Percentiles rank a stretch among this genome's conserved stretches.
phyloP scores from a whole-genome alignment of 2,888 invertebrate species.

The Andrena praecox region DNA sequence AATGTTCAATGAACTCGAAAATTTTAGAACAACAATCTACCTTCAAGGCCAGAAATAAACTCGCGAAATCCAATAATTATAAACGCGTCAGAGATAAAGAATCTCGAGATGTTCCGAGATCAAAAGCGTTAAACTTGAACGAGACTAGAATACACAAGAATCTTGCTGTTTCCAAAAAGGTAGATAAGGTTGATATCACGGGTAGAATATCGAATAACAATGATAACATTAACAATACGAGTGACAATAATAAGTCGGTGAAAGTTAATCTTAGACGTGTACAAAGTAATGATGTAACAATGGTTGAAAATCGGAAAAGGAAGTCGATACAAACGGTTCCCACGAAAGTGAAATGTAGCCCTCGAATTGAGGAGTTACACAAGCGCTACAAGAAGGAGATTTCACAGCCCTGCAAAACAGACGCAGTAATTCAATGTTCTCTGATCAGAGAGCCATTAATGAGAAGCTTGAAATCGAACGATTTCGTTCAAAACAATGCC shows the following conservation, averaged over 20 bases:
- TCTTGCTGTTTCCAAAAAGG: slow-evolving; percentile 13
- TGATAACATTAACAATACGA: not conserved
- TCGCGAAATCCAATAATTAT: slow-evolving; percentile 39
- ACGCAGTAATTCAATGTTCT: slow-evolving; percentile 77
- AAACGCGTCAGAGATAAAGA: slow-evolving; percentile 36
- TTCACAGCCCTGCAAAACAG: slow-evolving; percentile 53
- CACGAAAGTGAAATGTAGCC: slow-evolving; percentile 3
- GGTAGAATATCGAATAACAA: slow-evolving; percentile 4
- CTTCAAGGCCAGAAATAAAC: slow-evolving; percentile 41
- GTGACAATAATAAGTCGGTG: slow-evolving; percentile 7
- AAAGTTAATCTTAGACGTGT: not conserved
- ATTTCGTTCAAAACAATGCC: slow-evolving; percentile 4
- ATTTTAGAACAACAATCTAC: slow-evolving; percentile 30
- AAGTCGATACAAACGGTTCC: slow-evolving; percentile 24
- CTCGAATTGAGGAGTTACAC: not conserved
- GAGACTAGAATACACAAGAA: slow-evolving; percentile 15
- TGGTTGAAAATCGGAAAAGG: slow-evolving; percentile 23
- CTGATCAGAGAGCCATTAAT: slow-evolving; percentile 56
- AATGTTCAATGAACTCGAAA: slow-evolving; percentile 26
- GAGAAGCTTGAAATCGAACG: slow-evolving; percentile 20
- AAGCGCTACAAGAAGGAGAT: not conserved
- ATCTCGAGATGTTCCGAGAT: not conserved
- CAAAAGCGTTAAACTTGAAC: slow-evolving; percentile 23
- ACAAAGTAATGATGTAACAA: not conserved
- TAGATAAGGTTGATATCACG: not conserved